These are phyloP conservation scores for Chelonia mydas DNA, from an alignment of 2,797 vertebrate species.

Conservation along the genomic window DNA sequence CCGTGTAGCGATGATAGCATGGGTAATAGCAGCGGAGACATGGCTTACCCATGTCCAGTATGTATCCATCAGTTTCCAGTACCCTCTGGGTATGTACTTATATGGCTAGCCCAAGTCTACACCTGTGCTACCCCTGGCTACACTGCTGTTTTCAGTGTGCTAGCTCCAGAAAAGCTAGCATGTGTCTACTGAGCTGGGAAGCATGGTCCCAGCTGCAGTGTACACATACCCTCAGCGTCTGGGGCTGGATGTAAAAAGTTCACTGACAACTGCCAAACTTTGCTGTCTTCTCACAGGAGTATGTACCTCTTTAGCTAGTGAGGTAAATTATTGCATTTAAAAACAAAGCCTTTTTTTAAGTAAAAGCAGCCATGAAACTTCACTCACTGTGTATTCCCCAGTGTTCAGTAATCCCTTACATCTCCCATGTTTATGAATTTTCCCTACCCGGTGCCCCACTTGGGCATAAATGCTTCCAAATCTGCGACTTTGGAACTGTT, in stretches of 20 bases:
- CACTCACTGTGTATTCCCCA: too few relatives aligned
- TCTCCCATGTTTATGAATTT: not conserved
- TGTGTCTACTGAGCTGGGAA: not conserved
- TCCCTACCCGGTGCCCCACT: not conserved
- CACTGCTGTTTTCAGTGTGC: not conserved
- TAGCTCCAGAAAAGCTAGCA: not conserved
- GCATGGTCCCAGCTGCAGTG: not conserved
- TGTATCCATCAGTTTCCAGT: not conserved
- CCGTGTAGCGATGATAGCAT: not conserved
- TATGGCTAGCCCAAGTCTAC: not conserved
- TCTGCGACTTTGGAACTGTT: accelerated
- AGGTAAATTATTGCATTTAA: not conserved
- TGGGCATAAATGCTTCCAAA: not conserved
- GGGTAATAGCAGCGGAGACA: not conserved
- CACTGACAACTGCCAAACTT: not conserved
- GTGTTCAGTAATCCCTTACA: not conserved
- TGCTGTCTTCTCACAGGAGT: not conserved
- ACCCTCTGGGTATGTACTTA: not conserved
- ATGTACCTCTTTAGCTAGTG: not conserved
- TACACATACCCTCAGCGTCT: not conserved
- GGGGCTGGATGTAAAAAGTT: not conserved
- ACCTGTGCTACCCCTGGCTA: not conserved
- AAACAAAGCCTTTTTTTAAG: not conserved
- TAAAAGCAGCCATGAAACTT: not conserved
- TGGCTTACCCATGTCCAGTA: not conserved